These are phyloP conservation scores for Heliconius sara DNA, from an alignment of 2,888 invertebrate genomes.

Conservation along the genomic window DNA sequence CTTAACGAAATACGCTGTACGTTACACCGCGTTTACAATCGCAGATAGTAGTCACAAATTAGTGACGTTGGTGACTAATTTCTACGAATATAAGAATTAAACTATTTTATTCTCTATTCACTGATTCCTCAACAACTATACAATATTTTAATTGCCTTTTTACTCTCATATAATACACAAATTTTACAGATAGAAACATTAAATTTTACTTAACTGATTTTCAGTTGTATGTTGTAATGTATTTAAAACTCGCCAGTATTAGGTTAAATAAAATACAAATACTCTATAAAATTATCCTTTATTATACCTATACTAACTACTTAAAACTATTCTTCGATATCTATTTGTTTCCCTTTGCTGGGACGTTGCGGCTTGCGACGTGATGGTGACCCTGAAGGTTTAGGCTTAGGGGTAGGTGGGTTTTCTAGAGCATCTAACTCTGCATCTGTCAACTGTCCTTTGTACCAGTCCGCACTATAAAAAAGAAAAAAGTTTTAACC, in stretches of 20 bases:
- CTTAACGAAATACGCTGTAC: too few species aligned
- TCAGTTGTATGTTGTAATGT: too few species aligned
- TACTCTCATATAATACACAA: too few species aligned
- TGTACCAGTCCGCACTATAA: constrained; percentile 93
- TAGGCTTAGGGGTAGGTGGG: constrained; percentile 87
- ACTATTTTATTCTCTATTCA: too few species aligned
- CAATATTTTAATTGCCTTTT: too few species aligned
- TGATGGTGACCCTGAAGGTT: constrained; percentile 76
- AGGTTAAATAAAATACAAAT: background rate
- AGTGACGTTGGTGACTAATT: too few species aligned
- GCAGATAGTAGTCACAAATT: background rate
- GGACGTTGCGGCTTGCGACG: constrained; percentile 79
- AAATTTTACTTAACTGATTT: too few species aligned
- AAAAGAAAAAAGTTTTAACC: background rate
- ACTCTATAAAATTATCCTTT: constrained; percentile 42
- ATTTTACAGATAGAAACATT: too few species aligned
- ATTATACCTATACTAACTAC: constrained; percentile 56
- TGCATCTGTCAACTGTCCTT: constrained; percentile 91
- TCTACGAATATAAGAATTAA: too few species aligned
- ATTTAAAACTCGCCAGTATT: too few species aligned
- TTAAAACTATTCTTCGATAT: constrained; percentile 59
- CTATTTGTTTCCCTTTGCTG: constrained; percentile 63
- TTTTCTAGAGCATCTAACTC: constrained; percentile 91
- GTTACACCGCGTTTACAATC: background rate
- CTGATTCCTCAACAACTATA: too few species aligned